phyloP scores from a whole-genome alignment of 2,888 invertebrate species.

The Odontocolon sp. region DNA sequence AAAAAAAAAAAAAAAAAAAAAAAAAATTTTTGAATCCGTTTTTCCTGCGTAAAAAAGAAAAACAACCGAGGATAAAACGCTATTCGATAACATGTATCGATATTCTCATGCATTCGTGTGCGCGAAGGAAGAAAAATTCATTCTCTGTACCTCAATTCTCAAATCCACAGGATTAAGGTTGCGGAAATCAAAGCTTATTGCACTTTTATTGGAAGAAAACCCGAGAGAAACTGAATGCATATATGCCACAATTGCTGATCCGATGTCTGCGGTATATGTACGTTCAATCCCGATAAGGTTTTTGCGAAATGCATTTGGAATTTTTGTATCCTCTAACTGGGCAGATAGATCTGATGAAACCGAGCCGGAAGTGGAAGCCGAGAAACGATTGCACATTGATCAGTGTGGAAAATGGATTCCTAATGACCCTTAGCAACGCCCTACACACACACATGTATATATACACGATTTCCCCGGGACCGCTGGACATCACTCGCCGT shows the following conservation, averaged over 20 bases:
- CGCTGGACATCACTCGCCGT: slow-evolving; percentile 55
- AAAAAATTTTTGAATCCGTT: not conserved
- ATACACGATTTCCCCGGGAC: not conserved
- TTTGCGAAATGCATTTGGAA: slow-evolving; percentile 17
- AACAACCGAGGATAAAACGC: slow-evolving; percentile 12
- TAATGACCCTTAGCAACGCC: slow-evolving; percentile 37
- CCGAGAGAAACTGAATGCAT: not conserved
- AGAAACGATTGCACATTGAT: slow-evolving; percentile 59
- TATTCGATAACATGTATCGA: slow-evolving; percentile 38
- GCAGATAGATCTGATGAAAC: not conserved
- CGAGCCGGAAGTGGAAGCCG: not conserved
- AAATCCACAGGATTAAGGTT: not conserved
- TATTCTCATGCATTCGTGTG: slow-evolving; percentile 9
- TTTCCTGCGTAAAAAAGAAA: not conserved
- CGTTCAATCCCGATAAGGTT: no score
- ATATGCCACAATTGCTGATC: no score
- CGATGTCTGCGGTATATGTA: no score
- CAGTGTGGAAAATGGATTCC: slow-evolving; percentile 71
- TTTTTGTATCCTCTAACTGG: not conserved
- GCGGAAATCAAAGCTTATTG: not conserved
- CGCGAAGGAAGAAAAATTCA: slow-evolving; percentile 10
- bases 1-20: not conserved
- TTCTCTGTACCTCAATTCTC: not conserved
- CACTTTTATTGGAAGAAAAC: not conserved
- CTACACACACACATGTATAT: no score